Percentiles rank a stretch among this genome's conserved stretches.
These are phyloP conservation scores for Dusona sp. DNA, from an alignment of 2,888 invertebrate species.

Conservation along the genomic window DNA sequence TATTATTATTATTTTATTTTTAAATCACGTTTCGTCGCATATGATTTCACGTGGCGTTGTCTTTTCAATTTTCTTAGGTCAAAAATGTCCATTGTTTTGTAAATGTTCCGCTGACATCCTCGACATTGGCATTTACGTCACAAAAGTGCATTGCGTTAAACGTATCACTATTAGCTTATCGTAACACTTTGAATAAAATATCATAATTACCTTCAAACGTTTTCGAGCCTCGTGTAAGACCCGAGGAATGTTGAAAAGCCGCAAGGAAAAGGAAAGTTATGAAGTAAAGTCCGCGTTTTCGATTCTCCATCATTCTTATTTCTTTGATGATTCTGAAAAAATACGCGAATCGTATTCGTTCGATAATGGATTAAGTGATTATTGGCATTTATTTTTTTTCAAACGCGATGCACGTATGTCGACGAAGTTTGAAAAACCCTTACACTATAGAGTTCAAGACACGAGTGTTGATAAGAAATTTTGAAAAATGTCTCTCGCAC, in stretches of 20 bases:
- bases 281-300: constrained; percentile 38
- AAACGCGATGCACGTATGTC: neutral
- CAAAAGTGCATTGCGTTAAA: too few relatives aligned
- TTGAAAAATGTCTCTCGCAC: neutral
- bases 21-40: neutral
- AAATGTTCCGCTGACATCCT: neutral
- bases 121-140: too few relatives aligned
- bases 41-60: neutral
- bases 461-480: neutral
- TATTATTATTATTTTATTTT: neutral
- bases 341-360: neutral
- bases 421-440: neutral
- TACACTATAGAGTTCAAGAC: neutral
- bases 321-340: constrained; percentile 58
- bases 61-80: neutral
- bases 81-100: neutral
- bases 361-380: neutral
- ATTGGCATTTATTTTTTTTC: neutral
- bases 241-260: constrained; percentile 59
- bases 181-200: neutral
- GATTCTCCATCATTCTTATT: constrained; percentile 48
- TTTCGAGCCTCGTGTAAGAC: constrained; percentile 72
- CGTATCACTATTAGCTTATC: neutral
- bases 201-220: constrained; percentile 76
- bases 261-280: constrained; percentile 63